Conservation (phyloP, 2,113 vertebrate genomes). For the Ceratotherium simum region DNA sequence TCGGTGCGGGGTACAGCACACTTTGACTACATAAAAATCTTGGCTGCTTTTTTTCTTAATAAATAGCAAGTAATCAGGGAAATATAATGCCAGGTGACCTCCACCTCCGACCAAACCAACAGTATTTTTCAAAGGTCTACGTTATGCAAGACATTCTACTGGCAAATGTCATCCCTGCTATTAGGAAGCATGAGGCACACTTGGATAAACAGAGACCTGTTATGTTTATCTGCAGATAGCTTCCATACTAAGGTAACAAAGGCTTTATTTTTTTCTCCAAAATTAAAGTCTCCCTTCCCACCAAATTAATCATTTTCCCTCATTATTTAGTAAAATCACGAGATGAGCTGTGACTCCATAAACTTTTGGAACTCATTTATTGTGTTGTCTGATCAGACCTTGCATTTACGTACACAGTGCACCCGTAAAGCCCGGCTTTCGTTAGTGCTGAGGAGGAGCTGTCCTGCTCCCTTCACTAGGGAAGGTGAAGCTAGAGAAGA, state of each 20-base stretch:
- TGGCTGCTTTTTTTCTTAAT: conserved; percentile 22
- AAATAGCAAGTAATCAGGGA: conserved; percentile 50
- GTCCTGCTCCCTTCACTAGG: conserved; percentile 71
- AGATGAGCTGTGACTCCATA: conserved; percentile 83
- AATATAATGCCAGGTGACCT: not conserved
- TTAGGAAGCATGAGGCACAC: not conserved
- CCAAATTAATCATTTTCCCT: conserved; percentile 70
- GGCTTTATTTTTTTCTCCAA: not conserved
- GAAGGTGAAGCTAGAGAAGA: conserved; percentile 90
- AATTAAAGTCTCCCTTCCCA: conserved; percentile 15
- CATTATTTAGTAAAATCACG: conserved; percentile 80
- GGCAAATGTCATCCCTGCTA: not conserved
- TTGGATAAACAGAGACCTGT: not conserved
- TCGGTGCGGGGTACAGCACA: not conserved
- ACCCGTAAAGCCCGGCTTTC: conserved; percentile 86
- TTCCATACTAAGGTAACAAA: conserved; percentile 47
- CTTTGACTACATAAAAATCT: not conserved
- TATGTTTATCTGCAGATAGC: conserved; percentile 22
- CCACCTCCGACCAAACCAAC: conserved; percentile 4
- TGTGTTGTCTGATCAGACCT: conserved; percentile 85
- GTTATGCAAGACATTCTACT: not conserved
- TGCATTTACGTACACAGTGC: conserved; percentile 85
- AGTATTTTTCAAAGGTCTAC: conserved; percentile 55
- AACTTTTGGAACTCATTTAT: conserved; percentile 88
- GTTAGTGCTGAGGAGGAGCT: conserved; percentile 85